Base-by-base conservation (phyloP, 2,113 vertebrate genomes). In the Ciconia maguari region DNA sequence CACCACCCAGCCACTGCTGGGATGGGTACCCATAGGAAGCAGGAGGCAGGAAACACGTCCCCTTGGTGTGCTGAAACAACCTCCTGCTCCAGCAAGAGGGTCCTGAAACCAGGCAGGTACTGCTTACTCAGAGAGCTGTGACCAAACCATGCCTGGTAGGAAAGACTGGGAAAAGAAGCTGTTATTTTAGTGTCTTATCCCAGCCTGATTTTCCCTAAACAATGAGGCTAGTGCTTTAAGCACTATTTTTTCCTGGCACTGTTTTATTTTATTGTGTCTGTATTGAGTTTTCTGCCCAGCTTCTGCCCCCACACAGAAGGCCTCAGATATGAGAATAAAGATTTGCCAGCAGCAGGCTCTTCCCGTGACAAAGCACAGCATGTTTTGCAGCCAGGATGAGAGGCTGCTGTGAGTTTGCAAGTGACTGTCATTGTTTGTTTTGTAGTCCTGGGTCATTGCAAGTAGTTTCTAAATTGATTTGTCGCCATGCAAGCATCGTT, bases 391-490 rank as follows among this genome's bases (percentile, higher is more conserved):
- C 60, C 0, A 3, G 81, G 62, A 81, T 60, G 8, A 92, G 83
- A 66, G 38, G 48, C 83, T 77, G 83, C 94, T 88, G 90, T 52
- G 87, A 81, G 61, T 72, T 57, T 38, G 41, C 68, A 80, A 91
- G 79, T 3, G 51, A 60, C 75, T 70, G 57, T 29, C 61, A 10
- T 49, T 76, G 66, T 79, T 48, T 80, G 68, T 29, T 89, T 92
- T 87, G 72, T 41, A 92, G 69, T 90, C 90, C 57, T 57, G 66
- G 94, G 83, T 92, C 68, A 66, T 5, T 58, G 66, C 44, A 34
- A 65, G 44, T 26, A 3, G 27, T 12, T 90, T 90, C 72, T 64
- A 13, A 60, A 84, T 82, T 48, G 76, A 78, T 95, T 68, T 95
- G 79, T 84, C 55, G 87, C 83, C 2, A 0, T 42, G 34, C 34